phyloP scores from a whole-genome alignment of 2,888 invertebrate genomes.

The Fabriciana adippe region DNA sequence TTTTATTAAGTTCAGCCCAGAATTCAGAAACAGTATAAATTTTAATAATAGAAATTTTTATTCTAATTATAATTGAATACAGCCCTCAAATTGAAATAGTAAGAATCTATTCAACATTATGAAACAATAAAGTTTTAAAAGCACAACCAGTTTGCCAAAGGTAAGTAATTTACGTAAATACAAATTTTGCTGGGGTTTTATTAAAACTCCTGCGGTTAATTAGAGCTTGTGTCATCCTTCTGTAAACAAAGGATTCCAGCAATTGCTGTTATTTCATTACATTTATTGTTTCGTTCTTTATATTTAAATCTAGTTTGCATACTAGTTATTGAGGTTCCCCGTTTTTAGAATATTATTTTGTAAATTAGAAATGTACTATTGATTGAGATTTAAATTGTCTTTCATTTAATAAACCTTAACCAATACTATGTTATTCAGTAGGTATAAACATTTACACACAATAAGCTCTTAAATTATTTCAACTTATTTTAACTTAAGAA shows the following conservation, averaged over 20 bases:
- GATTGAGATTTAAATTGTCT: neutral
- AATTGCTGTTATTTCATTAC: constrained; percentile 22
- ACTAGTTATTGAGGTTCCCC: neutral
- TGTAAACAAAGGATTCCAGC: constrained; percentile 22
- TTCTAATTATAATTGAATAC: neutral
- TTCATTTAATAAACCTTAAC: neutral
- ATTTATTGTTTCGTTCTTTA: constrained; percentile 19
- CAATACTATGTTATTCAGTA: neutral
- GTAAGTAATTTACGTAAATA: constrained; percentile 21
- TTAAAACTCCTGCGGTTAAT: constrained; percentile 26
- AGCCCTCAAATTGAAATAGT: neutral
- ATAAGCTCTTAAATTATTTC: neutral
- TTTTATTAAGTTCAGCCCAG: too few relatives aligned
- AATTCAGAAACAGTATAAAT: neutral
- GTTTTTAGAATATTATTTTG: neutral
- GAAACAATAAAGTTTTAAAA: constrained; percentile 12
- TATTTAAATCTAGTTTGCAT: constrained; percentile 17
- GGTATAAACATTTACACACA: neutral
- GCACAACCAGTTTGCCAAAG: constrained; percentile 13
- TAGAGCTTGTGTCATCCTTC: constrained; percentile 21
- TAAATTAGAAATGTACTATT: neutral
- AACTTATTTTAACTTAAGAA: neutral
- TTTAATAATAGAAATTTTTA: neutral
- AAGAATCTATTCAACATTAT: neutral
- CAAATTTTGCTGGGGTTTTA: constrained; percentile 23